Conservation (phyloP, 2,797 vertebrate genomes). For the Neosilurus mollespiculum region DNA sequence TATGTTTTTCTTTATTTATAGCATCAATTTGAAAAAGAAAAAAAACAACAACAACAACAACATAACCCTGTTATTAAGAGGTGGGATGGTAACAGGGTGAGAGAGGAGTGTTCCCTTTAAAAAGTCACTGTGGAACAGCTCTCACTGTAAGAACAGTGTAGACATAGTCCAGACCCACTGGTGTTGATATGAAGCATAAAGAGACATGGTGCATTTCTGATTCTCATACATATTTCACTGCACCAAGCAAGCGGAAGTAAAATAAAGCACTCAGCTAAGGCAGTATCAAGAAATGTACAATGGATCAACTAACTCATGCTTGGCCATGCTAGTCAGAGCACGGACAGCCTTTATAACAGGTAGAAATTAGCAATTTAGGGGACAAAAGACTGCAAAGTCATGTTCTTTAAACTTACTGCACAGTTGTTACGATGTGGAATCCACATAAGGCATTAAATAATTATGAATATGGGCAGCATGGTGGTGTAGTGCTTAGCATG, state of each 20-base stretch:
- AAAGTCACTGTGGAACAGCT: no score
- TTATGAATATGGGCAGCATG: neutral
- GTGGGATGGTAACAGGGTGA: neutral
- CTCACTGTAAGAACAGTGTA: neutral
- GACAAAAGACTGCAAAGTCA: neutral
- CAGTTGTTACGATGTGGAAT: conserved; percentile 25
- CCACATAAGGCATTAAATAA: conserved; percentile 18
- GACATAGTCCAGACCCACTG: neutral
- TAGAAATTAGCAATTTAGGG: conserved; percentile 33
- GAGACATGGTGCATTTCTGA: conserved; percentile 28
- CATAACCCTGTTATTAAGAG: neutral
- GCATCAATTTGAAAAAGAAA: neutral
- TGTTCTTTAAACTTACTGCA: neutral
- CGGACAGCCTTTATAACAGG: conserved; percentile 1
- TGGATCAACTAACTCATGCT: conserved; percentile 28
- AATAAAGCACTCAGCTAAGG: conserved; percentile 28
- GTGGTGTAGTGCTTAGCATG: no score
- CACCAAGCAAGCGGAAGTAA: conserved; percentile 30
- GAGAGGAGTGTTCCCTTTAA: neutral
- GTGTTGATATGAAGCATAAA: neutral
- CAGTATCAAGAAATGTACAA: conserved; percentile 17
- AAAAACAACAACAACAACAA: no score
- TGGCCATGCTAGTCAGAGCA: conserved; percentile 14
- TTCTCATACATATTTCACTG: conserved; percentile 50
- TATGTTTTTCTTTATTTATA: conserved; percentile 38